These are phyloP conservation scores for Clarias gariepinus DNA, from an alignment of 2,113 vertebrate species.

Conservation along the genomic window DNA sequence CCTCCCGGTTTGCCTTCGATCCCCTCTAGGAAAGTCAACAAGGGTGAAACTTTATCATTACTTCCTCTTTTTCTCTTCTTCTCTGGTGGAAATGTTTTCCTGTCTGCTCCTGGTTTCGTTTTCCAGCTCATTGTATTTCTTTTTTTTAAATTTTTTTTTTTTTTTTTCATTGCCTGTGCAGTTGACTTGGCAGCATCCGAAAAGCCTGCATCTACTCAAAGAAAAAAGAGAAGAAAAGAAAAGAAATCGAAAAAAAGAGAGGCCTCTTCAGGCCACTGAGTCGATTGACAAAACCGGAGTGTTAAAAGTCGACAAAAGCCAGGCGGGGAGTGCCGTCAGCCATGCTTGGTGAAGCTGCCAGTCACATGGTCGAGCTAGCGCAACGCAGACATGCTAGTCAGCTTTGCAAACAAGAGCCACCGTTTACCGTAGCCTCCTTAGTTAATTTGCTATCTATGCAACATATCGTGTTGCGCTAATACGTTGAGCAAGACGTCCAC, in stretches of 20 bases:
- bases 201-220: slow-evolving; percentile 50
- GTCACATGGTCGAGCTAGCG: slow-evolving; percentile 63
- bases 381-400: slow-evolving; percentile 53
- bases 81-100: slow-evolving; percentile 52
- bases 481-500: background rate
- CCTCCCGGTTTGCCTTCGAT: slow-evolving; percentile 59
- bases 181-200: slow-evolving; percentile 70
- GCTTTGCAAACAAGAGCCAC: slow-evolving; percentile 29
- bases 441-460: slow-evolving; percentile 8
- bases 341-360: slow-evolving; percentile 57
- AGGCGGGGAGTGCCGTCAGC: slow-evolving; percentile 57
- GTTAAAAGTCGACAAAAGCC: slow-evolving; percentile 70
- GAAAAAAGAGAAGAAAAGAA: background rate
- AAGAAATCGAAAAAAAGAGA: slow-evolving; percentile 55
- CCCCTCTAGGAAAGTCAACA: slow-evolving; percentile 60
- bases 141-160: slow-evolving; percentile 64
- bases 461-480: background rate
- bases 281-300: slow-evolving; percentile 74
- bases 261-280: slow-evolving; percentile 73
- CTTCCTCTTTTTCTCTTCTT: slow-evolving; percentile 58
- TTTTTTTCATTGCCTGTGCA: slow-evolving; percentile 63
- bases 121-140: slow-evolving; percentile 9
- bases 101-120: slow-evolving; percentile 69
- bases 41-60: slow-evolving; percentile 52
- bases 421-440: background rate